These are phyloP conservation scores for Drosophila austrosaltans DNA, from an alignment of 2,888 invertebrate genomes.

Conservation along the genomic window DNA sequence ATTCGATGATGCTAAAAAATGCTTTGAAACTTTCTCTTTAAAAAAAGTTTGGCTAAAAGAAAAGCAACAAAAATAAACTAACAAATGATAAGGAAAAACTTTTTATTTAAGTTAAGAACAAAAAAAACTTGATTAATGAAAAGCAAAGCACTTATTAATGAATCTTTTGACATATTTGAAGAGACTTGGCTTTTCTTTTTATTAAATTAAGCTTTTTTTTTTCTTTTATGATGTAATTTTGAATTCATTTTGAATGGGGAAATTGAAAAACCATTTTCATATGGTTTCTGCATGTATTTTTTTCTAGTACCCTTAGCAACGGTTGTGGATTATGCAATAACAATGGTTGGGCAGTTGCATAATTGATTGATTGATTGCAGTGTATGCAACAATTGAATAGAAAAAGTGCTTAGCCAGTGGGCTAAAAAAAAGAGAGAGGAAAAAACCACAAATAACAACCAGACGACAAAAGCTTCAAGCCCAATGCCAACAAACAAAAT, in stretches of 20 bases:
- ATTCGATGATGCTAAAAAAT: neutral
- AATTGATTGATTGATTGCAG: slow-evolving; percentile 73
- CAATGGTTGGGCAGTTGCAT: slow-evolving; percentile 57
- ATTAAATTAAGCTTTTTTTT: too few species aligned
- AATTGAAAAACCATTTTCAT: neutral
- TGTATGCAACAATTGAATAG: slow-evolving; percentile 64
- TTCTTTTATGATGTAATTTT: too few species aligned
- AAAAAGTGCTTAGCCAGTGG: slow-evolving; percentile 31
- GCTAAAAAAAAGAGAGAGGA: slow-evolving; percentile 20
- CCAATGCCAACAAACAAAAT: slow-evolving; percentile 69
- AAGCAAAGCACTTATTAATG: too few species aligned
- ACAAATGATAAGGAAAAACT: too few species aligned
- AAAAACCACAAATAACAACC: slow-evolving; percentile 32
- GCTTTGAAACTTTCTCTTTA: neutral
- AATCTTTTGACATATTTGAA: too few species aligned
- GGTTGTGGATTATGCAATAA: slow-evolving; percentile 48
- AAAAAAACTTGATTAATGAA: too few species aligned
- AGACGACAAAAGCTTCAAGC: slow-evolving; percentile 35
- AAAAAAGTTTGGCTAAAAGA: neutral
- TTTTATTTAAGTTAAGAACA: too few species aligned
- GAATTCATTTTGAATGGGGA: neutral
- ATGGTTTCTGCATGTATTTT: neutral
- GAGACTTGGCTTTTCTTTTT: too few species aligned
- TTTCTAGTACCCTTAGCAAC: slow-evolving; percentile 17
- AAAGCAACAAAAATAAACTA: neutral